phyloP scores from a whole-genome alignment of 1,140 invertebrate species.

The Drosophila suzukii region DNA sequence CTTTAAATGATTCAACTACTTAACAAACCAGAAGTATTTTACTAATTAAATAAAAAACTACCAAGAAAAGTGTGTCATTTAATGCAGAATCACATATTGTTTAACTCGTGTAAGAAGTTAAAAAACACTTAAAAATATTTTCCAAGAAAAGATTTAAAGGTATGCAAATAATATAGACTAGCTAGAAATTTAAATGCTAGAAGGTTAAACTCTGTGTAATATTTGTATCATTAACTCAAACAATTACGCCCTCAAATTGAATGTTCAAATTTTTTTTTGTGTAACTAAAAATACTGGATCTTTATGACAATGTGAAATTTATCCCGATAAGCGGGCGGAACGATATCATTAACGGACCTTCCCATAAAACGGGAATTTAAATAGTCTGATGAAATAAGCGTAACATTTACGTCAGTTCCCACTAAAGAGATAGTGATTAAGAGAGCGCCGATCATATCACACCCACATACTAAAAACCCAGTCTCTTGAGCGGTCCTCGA shows the following conservation, averaged over 20 bases:
- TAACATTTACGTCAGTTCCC: slow-evolving; percentile 23
- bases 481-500: not conserved
- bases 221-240: not conserved
- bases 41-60: too few species aligned
- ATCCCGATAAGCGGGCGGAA: slow-evolving; percentile 38
- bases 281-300: slow-evolving; percentile 4
- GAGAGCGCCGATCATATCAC: slow-evolving; percentile 3
- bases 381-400: slow-evolving; percentile 37
- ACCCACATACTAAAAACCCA: not conserved
- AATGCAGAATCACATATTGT: not conserved
- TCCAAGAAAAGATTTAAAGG: not conserved
- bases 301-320: slow-evolving; percentile 23
- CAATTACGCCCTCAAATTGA: not conserved
- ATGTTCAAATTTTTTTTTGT: not conserved
- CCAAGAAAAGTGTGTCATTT: not conserved
- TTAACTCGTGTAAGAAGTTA: too few species aligned
- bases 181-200: not conserved
- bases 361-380: slow-evolving; percentile 20
- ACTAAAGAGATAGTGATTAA: slow-evolving; percentile 18
- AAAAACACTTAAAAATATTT: not conserved
- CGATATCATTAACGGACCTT: slow-evolving; percentile 22
- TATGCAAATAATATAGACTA: not conserved
- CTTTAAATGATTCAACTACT: not conserved
- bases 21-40: too few species aligned
- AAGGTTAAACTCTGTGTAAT: too few species aligned